These are phyloP conservation scores for Hyposmocoma kahamanoa DNA, from an alignment of 1,140 invertebrate genomes.

Conservation along the genomic window DNA sequence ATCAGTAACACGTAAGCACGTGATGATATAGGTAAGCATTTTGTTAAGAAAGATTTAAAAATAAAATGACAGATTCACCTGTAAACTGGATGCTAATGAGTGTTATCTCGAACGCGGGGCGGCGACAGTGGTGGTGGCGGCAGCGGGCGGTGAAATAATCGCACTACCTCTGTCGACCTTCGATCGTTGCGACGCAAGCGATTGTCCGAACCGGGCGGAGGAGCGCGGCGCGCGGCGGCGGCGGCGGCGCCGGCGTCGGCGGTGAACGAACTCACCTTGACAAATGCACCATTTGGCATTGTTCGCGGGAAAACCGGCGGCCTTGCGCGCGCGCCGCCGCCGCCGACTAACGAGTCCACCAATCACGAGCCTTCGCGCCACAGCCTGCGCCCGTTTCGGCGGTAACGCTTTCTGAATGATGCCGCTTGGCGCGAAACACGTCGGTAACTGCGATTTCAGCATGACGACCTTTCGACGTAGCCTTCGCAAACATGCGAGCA, in stretches of 20 bases:
- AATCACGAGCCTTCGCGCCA: conserved; percentile 65
- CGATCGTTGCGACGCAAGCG: conserved; percentile 50
- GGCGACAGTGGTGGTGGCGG: conserved; percentile 20
- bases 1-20: no score
- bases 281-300: conserved; percentile 74
- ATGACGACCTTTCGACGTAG: conserved; percentile 33
- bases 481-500: conserved; percentile 22
- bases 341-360: conserved; percentile 38
- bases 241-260: conserved; percentile 60
- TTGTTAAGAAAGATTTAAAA: no score
- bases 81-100: conserved; percentile 53
- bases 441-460: conserved; percentile 47
- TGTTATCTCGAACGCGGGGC: conserved; percentile 14
- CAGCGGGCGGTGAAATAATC: conserved; percentile 35
- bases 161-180: conserved; percentile 61
- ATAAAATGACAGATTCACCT: conserved; percentile 46
- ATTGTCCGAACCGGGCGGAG: conserved; percentile 25
- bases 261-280: conserved; percentile 73
- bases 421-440: conserved; percentile 33
- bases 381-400: conserved; percentile 66
- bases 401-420: conserved; percentile 46
- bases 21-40: no score
- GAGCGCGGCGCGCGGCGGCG: conserved; percentile 25
- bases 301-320: conserved; percentile 72
- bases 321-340: conserved; percentile 58